phyloP scores from a whole-genome alignment of 2,113 vertebrate genomes.

The Elachura formosa region DNA sequence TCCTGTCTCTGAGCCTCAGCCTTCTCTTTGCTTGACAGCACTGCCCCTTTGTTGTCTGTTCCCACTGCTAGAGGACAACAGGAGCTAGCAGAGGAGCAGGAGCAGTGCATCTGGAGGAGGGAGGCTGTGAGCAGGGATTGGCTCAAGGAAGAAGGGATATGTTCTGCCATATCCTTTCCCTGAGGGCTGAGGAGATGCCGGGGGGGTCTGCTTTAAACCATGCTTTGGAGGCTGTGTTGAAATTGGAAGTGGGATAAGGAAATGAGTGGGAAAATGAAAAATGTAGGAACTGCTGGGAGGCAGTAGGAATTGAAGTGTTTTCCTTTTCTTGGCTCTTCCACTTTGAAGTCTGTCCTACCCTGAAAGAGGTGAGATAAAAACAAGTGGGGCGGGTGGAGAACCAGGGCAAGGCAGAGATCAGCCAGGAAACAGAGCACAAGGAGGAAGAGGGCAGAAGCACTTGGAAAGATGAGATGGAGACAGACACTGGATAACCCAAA shows the following conservation, averaged over 20 bases:
- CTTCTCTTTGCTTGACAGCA: background rate
- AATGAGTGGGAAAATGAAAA: constrained; percentile 7
- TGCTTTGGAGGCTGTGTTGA: background rate
- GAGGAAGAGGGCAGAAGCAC: background rate
- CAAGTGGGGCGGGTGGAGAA: fast-evolving
- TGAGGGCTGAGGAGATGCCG: background rate
- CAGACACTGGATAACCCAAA: background rate
- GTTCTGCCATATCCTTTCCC: background rate
- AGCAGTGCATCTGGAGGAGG: background rate
- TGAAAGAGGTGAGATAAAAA: background rate
- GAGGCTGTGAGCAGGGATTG: background rate
- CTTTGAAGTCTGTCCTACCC: background rate
- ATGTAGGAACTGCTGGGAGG: background rate
- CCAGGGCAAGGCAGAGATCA: background rate
- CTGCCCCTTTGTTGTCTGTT: background rate
- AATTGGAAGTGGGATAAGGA: constrained; percentile 18
- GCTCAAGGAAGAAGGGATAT: background rate
- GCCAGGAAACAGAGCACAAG: background rate
- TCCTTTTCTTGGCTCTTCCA: background rate
- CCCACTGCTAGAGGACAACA: background rate
- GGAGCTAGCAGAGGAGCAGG: background rate
- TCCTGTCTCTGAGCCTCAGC: background rate
- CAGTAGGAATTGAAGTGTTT: background rate
- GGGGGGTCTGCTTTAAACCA: background rate
- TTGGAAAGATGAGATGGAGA: background rate